Base-by-base conservation (phyloP, 2,113 vertebrate species). In the Pseudopodoces humilis region DNA sequence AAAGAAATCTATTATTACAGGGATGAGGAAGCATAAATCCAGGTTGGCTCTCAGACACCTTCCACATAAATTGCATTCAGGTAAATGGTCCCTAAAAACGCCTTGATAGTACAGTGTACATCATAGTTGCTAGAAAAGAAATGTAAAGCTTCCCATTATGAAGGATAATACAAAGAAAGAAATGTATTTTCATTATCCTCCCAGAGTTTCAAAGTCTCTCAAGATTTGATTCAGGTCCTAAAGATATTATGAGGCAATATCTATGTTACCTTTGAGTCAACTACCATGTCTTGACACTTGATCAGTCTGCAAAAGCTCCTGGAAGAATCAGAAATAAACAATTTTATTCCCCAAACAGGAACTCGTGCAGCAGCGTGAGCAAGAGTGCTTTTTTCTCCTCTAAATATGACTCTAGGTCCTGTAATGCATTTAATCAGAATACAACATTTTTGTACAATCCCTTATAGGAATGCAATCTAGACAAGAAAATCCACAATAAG, bases 151-250 rank as follows among this genome's bases (percentile, higher is more conserved):
- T 44, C 31, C 75, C 86, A 80, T 92, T 92, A 88, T 71, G 44
- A 62, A 90, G 83, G 64, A 79, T 95, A 53, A 95, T 93, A 78
- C 68, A 53, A 90, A 95, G 67, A 80, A 65, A 83, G 76, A 83
- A 79, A 74, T 79, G 92, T 82, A 72, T 96, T 97, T 97, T 96
- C 95, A 97, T 97, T 96, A 96, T 96, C 71, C 65, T 95, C 62
- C 74, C 81, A 78, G 94, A 95, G 94, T 95, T 95, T 94, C 74
- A 92, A 89, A 94, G 81, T 92, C 86, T 84, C 92, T 95, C 70
- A 94, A 82, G 81, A 95, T 95, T 95, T 92, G 92, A 95, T 96
- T 95, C 91, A 24, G 81, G 81, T 91, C 74, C 86, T 95, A 92
- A 94, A 97, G 94, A 84, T 81, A 86, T 92, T 95, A 92, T 69